These are phyloP conservation scores for Agelastica alni DNA, from an alignment of 2,888 invertebrate genomes.

Conservation along the genomic window DNA sequence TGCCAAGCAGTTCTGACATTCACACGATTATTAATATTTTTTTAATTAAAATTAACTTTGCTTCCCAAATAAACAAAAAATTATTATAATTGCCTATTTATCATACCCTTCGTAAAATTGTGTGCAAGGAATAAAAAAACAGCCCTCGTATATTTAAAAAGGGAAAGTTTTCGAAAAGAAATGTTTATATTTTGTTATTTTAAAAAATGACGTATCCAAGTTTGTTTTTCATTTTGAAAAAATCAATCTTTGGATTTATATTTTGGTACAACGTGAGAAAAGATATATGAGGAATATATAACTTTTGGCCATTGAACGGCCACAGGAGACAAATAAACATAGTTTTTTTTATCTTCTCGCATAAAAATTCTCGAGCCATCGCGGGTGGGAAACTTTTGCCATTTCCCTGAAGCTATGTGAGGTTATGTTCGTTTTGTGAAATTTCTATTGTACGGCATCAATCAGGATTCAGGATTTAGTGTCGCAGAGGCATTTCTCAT, in stretches of 20 bases:
- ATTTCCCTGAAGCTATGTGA: constrained; percentile 25
- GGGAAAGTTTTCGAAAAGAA: neutral
- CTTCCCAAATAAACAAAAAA: too few relatives aligned
- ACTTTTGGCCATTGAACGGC: constrained; percentile 5
- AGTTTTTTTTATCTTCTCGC: constrained; percentile 7
- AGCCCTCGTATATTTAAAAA: neutral
- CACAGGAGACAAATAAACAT: constrained; percentile 16
- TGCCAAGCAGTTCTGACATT: too few relatives aligned
- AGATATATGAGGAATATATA: neutral
- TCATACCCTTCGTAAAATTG: too few relatives aligned
- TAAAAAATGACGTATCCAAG: too few relatives aligned
- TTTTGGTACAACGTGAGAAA: neutral
- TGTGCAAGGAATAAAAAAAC: too few relatives aligned
- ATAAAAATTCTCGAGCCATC: constrained; percentile 14
- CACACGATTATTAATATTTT: too few relatives aligned
- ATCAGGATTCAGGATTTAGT: constrained; percentile 38
- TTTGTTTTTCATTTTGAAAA: neutral
- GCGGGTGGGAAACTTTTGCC: constrained; percentile 12
- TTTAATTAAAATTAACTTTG: too few relatives aligned
- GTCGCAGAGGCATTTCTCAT: constrained; percentile 33
- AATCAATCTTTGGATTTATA: neutral
- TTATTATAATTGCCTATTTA: too few relatives aligned
- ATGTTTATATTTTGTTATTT: neutral
- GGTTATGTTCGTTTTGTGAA: constrained; percentile 28
- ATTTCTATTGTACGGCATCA: constrained; percentile 36